A percentile compares a stretch with the other conserved stretches of the same genome.
Evolutionary conservation across 2,888 invertebrate genomes (phyloP).

Genomic region (Myopa testacea): DNA sequence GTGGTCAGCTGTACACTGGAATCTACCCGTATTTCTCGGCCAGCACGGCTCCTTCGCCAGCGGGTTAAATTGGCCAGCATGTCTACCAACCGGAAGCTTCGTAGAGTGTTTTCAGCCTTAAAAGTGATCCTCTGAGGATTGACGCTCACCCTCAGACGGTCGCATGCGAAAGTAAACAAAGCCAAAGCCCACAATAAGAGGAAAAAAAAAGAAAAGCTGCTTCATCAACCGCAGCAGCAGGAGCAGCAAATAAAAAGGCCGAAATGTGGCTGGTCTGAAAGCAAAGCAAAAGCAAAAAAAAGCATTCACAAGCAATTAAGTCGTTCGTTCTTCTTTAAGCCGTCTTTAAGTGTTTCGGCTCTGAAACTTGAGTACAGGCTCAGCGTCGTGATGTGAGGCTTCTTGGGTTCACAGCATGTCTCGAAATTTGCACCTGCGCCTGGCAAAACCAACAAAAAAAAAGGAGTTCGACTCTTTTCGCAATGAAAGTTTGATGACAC

Average conservation of each 20-base stretch:
- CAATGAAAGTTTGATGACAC: conserved; percentile 14
- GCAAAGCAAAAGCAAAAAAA: not conserved
- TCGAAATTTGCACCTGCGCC: conserved; percentile 15
- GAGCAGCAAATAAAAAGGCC: not conserved
- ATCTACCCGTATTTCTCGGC: not conserved
- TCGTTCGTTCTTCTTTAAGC: conserved; percentile 14
- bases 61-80: not conserved
- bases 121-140: not conserved
- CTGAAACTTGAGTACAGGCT: not conserved
- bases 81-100: not conserved
- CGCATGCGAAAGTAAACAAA: not conserved
- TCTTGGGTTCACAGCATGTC: conserved; percentile 10
- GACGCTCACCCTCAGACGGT: not conserved
- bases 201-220: not conserved
- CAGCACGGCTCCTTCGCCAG: too few species aligned
- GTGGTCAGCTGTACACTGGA: not conserved
- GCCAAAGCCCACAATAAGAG: too few species aligned
- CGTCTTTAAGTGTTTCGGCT: conserved; percentile 5
- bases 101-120: not conserved
- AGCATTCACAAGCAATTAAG: conserved; percentile 15
- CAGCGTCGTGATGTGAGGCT: not conserved
- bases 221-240: not conserved
- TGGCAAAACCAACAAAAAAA: not conserved
- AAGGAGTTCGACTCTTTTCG: not conserved
- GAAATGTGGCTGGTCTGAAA: not conserved